Conservation (phyloP, 2,888 invertebrate genomes). For the Hesperia comma region DNA sequence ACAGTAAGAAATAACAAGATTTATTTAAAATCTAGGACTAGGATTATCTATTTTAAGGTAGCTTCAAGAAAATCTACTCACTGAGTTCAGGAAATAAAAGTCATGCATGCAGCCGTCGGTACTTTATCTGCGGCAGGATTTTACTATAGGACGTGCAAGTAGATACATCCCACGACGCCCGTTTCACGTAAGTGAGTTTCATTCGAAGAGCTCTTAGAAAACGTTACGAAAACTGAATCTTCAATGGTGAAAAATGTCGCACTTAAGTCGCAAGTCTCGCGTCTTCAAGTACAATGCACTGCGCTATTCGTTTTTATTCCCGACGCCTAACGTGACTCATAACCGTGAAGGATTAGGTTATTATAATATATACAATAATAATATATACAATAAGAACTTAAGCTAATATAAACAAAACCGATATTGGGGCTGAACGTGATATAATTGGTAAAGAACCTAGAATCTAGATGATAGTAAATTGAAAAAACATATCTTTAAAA, state of each 20-base stretch:
- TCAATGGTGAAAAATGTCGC: conserved; percentile 36
- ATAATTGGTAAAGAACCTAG: no score
- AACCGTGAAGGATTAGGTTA: no score
- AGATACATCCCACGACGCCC: background rate
- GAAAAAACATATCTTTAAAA: no score
- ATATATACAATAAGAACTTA: no score
- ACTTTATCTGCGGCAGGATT: background rate
- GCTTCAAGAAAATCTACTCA: background rate
- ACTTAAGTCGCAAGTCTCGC: conserved; percentile 15
- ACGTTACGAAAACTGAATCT: conserved; percentile 37
- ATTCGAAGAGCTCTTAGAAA: conserved; percentile 31
- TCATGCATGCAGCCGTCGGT: background rate
- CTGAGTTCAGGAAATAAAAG: background rate
- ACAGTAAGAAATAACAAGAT: no score
- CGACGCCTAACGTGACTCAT: background rate
- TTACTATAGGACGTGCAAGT: background rate
- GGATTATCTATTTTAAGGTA: background rate
- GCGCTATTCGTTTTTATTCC: conserved; percentile 11
- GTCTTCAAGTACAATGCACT: conserved; percentile 27
- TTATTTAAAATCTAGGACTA: no score
- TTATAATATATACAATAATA: no score
- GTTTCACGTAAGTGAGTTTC: conserved; percentile 16
- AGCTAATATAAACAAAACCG: no score
- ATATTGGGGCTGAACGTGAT: no score
- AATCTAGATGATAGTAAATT: no score